Evolutionary conservation across 2,797 vertebrate species (phyloP).

Genomic region (Merluccius polli): DNA sequence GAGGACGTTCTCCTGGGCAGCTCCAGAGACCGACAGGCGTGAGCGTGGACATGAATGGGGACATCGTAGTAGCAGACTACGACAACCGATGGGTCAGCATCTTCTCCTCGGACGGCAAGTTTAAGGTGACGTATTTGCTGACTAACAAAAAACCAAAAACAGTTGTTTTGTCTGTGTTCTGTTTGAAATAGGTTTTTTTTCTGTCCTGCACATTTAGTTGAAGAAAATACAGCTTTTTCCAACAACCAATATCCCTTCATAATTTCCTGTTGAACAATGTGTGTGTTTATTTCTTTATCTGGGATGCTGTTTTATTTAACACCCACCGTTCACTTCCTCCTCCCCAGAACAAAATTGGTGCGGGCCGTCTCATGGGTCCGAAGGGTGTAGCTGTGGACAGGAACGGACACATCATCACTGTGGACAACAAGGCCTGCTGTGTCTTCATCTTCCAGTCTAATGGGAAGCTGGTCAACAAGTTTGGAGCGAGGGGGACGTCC

Average conservation of each 20-base stretch:
- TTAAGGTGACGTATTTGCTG: conserved; percentile 75
- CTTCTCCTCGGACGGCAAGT: conserved; percentile 93
- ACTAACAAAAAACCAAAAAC: not conserved
- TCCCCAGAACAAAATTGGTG: conserved; percentile 87
- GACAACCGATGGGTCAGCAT: conserved; percentile 99
- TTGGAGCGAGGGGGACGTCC: conserved; percentile 85
- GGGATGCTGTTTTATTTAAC: not conserved
- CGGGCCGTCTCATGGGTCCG: conserved; percentile 90
- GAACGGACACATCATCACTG: conserved; percentile 95
- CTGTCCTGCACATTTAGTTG: too few relatives aligned
- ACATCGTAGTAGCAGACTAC: conserved; percentile 93
- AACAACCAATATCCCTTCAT: not conserved
- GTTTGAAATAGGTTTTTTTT: not conserved
- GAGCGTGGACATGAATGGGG: conserved; percentile 87
- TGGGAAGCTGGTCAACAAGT: conserved; percentile 91
- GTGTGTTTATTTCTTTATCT: not conserved
- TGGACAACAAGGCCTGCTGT: conserved; percentile 96
- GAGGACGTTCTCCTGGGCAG: conserved; percentile 93
- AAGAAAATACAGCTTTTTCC: not conserved
- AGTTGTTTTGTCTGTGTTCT: not conserved
- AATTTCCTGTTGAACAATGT: not conserved
- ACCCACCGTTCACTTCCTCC: not conserved
- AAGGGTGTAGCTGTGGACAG: conserved; percentile 92
- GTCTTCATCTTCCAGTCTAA: conserved; percentile 98
- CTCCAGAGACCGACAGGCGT: conserved; percentile 92